Base-by-base conservation (phyloP, 92 coral and sea anemone genomes). In the Parazoanthus swiftii region DNA sequence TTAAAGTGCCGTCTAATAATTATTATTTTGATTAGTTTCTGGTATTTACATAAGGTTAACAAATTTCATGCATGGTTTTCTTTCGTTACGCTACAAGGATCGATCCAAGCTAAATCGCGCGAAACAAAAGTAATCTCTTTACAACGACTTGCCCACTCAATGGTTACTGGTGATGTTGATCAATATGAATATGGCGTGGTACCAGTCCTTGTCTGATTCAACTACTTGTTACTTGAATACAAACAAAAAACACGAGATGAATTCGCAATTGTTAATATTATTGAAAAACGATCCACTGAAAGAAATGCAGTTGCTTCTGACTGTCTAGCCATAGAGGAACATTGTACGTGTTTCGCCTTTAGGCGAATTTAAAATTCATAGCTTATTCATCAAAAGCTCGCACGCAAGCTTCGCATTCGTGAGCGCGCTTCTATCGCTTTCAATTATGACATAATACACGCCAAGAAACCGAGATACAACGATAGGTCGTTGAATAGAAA, bases 51-150 rank as follows among this genome's bases (percentile, higher is more conserved):
- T 68, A 89, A 89, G 89, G 89, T 88, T 88, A 91, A 90, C 93
- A 91, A 89, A 89, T 91, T 91, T 91, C 91, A 91, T 89, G 87
- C 46, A 80, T 89, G 91, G 78, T 56, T 91, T 91, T 91, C 79
- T 80, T 85, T 80, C 79, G 80, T 84, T 84, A 88, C 67, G 75
- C 89, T 79, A 71, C 79, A 78, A 72, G 76, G 89, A 75, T 79
- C 89, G 89, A 75, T 79, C 89, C 74, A 83, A 65, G 72, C 89
- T 89, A 88, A 91, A 88, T 79, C 54, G 46, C 63, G 37, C 25
- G 77, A 91, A 91, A 91, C 93, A 91, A 91, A 84, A 89, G 93
- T 91, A 89, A 91, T 91, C 87, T 16, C 70, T 85, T 91, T 48
- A 85, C 86, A 74, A 54, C 56, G 33, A 81, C 88, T 36, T 51